Evolutionary conservation across 2,888 invertebrate species (phyloP).

Genomic region (Sthenelais limicola): DNA sequence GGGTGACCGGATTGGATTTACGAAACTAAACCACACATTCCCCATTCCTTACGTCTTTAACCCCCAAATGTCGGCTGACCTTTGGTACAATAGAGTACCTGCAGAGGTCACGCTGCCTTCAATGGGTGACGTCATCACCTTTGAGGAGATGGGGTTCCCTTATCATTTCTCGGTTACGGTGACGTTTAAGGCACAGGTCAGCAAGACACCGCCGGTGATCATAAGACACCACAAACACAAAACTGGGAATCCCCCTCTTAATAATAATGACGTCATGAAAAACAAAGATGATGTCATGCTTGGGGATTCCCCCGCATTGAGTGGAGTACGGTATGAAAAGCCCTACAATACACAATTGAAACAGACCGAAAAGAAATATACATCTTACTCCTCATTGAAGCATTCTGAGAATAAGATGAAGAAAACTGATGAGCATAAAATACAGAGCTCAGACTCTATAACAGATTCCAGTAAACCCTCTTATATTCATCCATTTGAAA

Average conservation of each 20-base stretch:
- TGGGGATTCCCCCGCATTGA: constrained; percentile 13
- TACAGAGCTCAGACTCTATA: too few species aligned
- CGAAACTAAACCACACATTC: constrained; percentile 36
- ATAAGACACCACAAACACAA: neutral
- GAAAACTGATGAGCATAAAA: too few species aligned
- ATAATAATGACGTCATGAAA: constrained; percentile 16
- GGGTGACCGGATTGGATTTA: constrained; percentile 37
- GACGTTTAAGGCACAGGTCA: constrained; percentile 37
- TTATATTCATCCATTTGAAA: too few species aligned
- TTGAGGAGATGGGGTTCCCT: constrained; percentile 35
- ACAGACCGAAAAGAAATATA: too few species aligned
- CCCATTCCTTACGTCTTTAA: constrained; percentile 40
- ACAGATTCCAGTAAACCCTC: too few species aligned
- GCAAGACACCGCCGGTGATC: neutral
- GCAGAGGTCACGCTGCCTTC: constrained; percentile 9
- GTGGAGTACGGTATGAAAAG: too few species aligned
- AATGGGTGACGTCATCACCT: constrained; percentile 30
- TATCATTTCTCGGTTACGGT: constrained; percentile 41
- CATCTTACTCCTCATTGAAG: too few species aligned
- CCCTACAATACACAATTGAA: too few species aligned
- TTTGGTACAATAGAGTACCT: constrained; percentile 31
- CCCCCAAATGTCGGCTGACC: constrained; percentile 40
- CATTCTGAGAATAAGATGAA: too few species aligned
- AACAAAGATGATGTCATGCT: constrained; percentile 1
- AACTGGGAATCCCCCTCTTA: neutral